Percentiles rank a stretch among this genome's conserved stretches.
phyloP scores from a whole-genome alignment of 1,140 invertebrate genomes.

The Solen grandis region DNA sequence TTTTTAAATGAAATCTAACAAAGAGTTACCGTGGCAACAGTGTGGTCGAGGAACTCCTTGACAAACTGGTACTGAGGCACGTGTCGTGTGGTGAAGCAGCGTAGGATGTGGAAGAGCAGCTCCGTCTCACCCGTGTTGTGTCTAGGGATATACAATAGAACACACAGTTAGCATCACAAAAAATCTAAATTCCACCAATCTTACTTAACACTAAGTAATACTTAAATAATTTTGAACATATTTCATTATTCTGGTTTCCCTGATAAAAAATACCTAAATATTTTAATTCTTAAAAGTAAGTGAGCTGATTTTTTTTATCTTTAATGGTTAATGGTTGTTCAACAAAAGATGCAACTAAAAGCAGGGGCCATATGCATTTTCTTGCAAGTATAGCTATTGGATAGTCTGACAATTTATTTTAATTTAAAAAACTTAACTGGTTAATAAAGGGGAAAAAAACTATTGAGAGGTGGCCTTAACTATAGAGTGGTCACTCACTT shows the following conservation, averaged over 20 bases:
- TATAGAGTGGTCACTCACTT: constrained; percentile 81
- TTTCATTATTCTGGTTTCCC: not conserved
- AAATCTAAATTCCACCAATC: not conserved
- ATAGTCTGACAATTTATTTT: not conserved
- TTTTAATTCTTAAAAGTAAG: too few relatives aligned
- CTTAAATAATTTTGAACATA: not conserved
- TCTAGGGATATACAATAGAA: constrained; percentile 57
- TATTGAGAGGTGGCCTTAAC: not conserved
- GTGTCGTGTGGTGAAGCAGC: constrained; percentile 93
- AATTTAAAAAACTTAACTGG: not conserved
- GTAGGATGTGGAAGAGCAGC: constrained; percentile 93
- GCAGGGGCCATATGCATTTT: not conserved
- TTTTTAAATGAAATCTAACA: not conserved
- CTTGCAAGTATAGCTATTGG: not conserved
- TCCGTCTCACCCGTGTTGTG: constrained; percentile 95
- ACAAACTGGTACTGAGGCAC: constrained; percentile 96
- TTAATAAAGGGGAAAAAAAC: not conserved
- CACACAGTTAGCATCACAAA: not conserved
- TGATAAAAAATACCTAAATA: too few relatives aligned
- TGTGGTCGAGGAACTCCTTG: constrained; percentile 95
- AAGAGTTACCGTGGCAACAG: constrained; percentile 86
- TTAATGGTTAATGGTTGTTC: too few relatives aligned
- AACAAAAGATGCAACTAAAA: not conserved
- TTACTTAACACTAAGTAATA: not conserved
- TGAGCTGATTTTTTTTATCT: too few relatives aligned